Evolutionary conservation across 2,888 invertebrate genomes (phyloP), one percentile per base, ranked within the genome.

Genomic region (Hyposoter dolosus): DNA sequence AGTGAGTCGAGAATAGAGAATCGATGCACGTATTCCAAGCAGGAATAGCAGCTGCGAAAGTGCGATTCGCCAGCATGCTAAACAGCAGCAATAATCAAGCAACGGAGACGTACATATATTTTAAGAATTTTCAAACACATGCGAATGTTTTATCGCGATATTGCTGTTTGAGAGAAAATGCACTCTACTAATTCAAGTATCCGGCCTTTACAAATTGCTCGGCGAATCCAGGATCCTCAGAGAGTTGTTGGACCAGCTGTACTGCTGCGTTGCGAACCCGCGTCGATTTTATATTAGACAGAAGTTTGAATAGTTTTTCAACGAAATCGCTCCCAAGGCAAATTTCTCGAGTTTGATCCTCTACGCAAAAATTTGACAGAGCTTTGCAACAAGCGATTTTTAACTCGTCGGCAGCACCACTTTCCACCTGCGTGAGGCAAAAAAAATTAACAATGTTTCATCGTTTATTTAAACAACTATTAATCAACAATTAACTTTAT

Each of bases 1-100:
- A 95, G 85, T 96, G 95, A 63, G 95, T 95, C 3, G 95, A 92
- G 85, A 96, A 95, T 17, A 97, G 95, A 0, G 95, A 94, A 72
- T 96, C 95, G 12, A 96, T 93, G 0, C 96, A 96, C 0, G 95
- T 94, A 83, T 95, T 95, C 96, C 96, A 96, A 0, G 95, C 95
- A 0, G 95, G 93, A 19, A 96, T 95, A 43, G 94, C 89, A 45
- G 90, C 90, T 28, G 91, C 89, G 23, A 85, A 93, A 71, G 93
- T 90, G 56, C 93, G 94, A 89, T 95, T 95, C 45, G 94, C 94
- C 15, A 95, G 94, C 95, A 95, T 95, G 83, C 95, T 95, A 90
- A 45, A 19, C n/a, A 77, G 7, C 45, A 40, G n/a, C 1, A 47
- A 65, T 35, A 28, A 47, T 65, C 9, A 47, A 19, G 40, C 2